Base-by-base conservation (phyloP, 2,113 vertebrate species). In the Pseudonaja textilis region DNA sequence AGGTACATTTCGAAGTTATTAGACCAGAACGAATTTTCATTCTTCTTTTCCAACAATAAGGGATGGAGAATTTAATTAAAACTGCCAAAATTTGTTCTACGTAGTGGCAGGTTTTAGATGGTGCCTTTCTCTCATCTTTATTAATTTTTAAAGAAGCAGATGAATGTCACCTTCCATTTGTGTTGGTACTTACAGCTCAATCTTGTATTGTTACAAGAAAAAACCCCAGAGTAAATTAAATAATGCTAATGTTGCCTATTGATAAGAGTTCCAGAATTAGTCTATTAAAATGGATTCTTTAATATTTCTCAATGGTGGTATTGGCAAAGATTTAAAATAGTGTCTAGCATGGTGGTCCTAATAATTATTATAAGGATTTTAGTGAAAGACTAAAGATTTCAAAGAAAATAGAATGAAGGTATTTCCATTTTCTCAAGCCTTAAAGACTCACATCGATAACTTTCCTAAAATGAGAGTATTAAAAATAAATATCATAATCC, bases 161-260 rank as follows among this genome's bases (percentile, higher is more conserved):
- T 93, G 54, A 81, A 93, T 92, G 93, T 56, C 74, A 94, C 61
- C 85, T 90, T 95, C 93, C 39, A 86, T 93, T 94, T 91, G 54
- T 93, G 92, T 90, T 94, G 95, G 92, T 95, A 96, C 94, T 96
- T 94, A 86, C 87, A 93, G 90, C 89, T 93, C 89, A 23, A 0
- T 1, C 89, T 92, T 92, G 16, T 59, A 88, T 93, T 95, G 91
- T 0, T n/a, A 20, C 6, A 2, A 9, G 54, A 2, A 26, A 74
- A 34, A 47, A 14, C 16, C 1, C 14, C 45, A 47, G 5, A 89
- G n/a, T 23, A 57, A 56, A 23, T 56, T 25, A 50, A 87, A 86
- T 45, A 50, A 59, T 56, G 45, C 16, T 64, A 59, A 10, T 52
- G 55, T 34, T 85, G 3, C 18, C 11, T 25, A 88, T 55, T 54